Base-by-base conservation (phyloP, 2,113 vertebrate species). In the Cygnus buccinator region DNA sequence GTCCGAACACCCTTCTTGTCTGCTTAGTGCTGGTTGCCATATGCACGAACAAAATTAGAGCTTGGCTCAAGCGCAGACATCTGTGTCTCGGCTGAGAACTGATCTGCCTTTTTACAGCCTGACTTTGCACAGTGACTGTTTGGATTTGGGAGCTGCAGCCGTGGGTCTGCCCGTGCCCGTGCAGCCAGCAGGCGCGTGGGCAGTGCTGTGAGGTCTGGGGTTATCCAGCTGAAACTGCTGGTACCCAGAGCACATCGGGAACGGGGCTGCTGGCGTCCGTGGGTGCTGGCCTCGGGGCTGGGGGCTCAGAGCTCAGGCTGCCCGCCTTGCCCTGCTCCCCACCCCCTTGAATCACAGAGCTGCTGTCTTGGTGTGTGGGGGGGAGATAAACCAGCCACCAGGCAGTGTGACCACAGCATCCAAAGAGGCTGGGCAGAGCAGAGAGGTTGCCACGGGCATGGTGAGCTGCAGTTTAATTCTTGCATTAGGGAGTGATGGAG, bases 121-220 rank as follows among this genome's bases (percentile, higher is more conserved):
- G 15, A 7, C 6, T 33, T 11, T 9, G 7, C 10, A 3, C 57
- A 3, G n/a, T 0, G 50, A 37, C 3, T 35, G 20, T 18, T 14
- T 3, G 2, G 2, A 3, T 2, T 22, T 6, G 2, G 75, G 61
- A 6, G 33, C 18, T 3, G 43, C 46, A 16, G 62, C 61, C 16
- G 31, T 5, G 25, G 52, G 8, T 26, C 61, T 66, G 48, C 39
- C 59, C 3, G 1, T 12, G 73, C 25, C 50, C 23, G 7, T 26
- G 50, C 50, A 52, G 3, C 11, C 37, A 52, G 75, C n/a, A 10
- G 61, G 61, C 22, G 7, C 29, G 0, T 55, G 3, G 71, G 83
- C 61, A 39, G 29, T 1, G 29, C 68, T 20, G 62, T 29, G 6
- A 0, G 10, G 0, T 3, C 18, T 6, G 48, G 37, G 39, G 4